Base-by-base conservation (phyloP, 2,797 vertebrate genomes). In the Urosaurus nigricauda region DNA sequence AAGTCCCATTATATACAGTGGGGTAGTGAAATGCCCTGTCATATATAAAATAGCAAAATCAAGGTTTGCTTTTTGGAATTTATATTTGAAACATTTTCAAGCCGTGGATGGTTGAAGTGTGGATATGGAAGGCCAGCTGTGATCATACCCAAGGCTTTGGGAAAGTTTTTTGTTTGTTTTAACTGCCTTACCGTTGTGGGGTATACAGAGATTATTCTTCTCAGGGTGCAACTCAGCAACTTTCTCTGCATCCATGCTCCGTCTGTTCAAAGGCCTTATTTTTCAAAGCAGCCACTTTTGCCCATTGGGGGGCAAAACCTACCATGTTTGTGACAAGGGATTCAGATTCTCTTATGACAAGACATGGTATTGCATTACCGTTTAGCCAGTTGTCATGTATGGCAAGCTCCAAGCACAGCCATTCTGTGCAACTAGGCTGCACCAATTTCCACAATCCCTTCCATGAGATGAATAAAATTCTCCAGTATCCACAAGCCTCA, bases 341-440 rank as follows among this genome's bases (percentile, higher is more conserved):
- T 95, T 95, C 93, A 93, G 93, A 63, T 96, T 95, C 82, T 93
- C 93, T 51, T 95, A 95, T 93, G 94, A 95, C 91, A 91, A 95
- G 88, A 94, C 94, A 5, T 82, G 94, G n/a, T 94, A 95, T 85
- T 88, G 12, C 16, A 16, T 56, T 56, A 13, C 53, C 11, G 12
- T 96, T 96, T 91, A 89, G 94, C 71, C 87, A 94, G 40, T 93
- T 92, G 0, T 92, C 93, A 0, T 93, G 95, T 87, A 92, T 95
- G 19, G 92, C 95, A 0, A 92, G 92, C 88, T 95, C 95, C 91
- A 90, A 94, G 71, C 93, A 91, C 0, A 92, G 93, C 90, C 93
- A 90, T 43, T 43, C 43, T 43, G 43, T 43, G 43, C 43, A 43
- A 43, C 43, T 43, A 43, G 43, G 43, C 43, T 43, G 94, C 1